Evolutionary conservation across 2,113 vertebrate species (phyloP).

Genomic region (Drymodes brunneopygia): DNA sequence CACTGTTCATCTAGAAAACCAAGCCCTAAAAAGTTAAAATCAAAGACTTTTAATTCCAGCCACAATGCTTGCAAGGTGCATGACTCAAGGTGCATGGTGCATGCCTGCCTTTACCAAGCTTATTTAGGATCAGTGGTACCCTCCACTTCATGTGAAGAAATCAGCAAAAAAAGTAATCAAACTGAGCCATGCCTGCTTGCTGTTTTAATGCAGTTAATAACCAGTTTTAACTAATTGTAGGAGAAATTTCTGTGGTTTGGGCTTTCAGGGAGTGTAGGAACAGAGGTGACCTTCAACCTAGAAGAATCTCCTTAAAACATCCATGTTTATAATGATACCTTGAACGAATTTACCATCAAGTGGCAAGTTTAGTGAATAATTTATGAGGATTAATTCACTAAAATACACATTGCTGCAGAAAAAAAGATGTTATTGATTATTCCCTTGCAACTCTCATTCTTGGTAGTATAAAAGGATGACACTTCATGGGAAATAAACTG

Average conservation of each 20-base stretch:
- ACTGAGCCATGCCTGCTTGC: neutral
- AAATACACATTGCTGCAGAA: neutral
- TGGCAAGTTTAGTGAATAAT: neutral
- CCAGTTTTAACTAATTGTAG: neutral
- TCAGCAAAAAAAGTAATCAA: neutral
- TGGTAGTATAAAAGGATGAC: neutral
- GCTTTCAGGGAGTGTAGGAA: neutral
- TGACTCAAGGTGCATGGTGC: fast-evolving
- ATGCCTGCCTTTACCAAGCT: neutral
- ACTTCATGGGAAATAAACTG: neutral
- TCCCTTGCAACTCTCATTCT: neutral
- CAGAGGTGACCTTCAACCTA: neutral
- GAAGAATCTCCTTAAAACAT: neutral
- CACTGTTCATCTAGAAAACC: neutral
- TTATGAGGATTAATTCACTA: neutral
- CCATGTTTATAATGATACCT: neutral
- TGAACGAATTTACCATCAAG: neutral
- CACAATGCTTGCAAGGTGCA: neutral
- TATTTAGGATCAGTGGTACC: neutral
- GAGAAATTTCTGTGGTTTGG: neutral
- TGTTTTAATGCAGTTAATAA: neutral
- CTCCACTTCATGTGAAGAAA: neutral
- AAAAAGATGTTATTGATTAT: neutral
- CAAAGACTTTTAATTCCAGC: neutral
- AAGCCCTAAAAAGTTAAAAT: neutral